These are phyloP conservation scores for Gari tellinella DNA, from an alignment of 2,888 invertebrate genomes.

Conservation along the genomic window DNA sequence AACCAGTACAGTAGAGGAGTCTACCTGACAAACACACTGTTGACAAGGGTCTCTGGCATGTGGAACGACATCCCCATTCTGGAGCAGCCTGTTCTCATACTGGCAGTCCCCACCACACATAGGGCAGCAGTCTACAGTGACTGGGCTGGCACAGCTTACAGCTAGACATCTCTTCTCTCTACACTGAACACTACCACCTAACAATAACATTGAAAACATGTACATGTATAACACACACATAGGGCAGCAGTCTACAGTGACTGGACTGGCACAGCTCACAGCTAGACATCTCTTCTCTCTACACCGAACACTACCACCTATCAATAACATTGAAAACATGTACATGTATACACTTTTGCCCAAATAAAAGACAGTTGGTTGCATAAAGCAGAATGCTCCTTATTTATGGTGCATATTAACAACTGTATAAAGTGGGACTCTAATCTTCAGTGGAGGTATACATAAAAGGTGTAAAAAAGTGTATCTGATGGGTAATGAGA, in stretches of 20 bases:
- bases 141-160: conserved; percentile 67
- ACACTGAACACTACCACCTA: conserved; percentile 65
- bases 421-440: too few relatives aligned
- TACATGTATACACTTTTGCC: too few relatives aligned
- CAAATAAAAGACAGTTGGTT: too few relatives aligned
- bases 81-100: conserved; percentile 55
- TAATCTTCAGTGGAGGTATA: too few relatives aligned
- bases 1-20: too few relatives aligned
- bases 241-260: conserved; percentile 69
- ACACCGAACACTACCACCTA: conserved; percentile 65
- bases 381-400: too few relatives aligned
- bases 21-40: conserved; percentile 72
- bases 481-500: too few relatives aligned
- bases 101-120: conserved; percentile 68
- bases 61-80: conserved; percentile 67
- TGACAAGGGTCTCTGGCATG: conserved; percentile 65
- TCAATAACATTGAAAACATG: too few relatives aligned
- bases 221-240: conserved; percentile 42
- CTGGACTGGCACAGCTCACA: conserved; percentile 67
- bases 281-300: conserved; percentile 59
- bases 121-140: conserved; percentile 69
- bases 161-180: conserved; percentile 59
- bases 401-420: too few relatives aligned
- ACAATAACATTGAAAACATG: neutral
- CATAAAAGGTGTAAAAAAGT: too few relatives aligned